Base-by-base conservation (phyloP, 2,797 vertebrate genomes). In the Rhinogobio ventralis region DNA sequence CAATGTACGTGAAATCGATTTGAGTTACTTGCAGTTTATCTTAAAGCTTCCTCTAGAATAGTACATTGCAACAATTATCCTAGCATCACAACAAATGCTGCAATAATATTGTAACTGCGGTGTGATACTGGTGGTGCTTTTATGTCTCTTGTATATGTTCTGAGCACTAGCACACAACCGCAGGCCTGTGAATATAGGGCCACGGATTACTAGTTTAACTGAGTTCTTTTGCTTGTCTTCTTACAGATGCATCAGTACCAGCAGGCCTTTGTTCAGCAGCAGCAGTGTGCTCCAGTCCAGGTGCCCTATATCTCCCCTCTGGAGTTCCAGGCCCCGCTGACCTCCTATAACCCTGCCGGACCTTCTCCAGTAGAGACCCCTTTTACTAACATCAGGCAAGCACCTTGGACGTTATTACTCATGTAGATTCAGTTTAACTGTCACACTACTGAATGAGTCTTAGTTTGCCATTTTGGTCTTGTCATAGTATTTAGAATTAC, bases 161-260 rank as follows among this genome's bases (percentile, higher is more conserved):
- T 76, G 49, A 57, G 20, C 13, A 5, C 33, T 39, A 39, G 49
- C 33, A 57, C 51, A n/a, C 33, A 23, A 14, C 51, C 9, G 20
- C 30, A 76, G 20, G 8, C 36, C 30, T 67, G 4, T 67, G 19
- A 15, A 62, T 28, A 62, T 28, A 7, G 11, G 33, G 28, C 25
- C 2, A 17, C 28, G 20, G 19, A n/a, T 55, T 39, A 39, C 20
- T n/a, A n/a, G 23, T 23, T 45, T 45, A 39, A 46, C 15, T 14
- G 8, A 28, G 10, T 62, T 66, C 33, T 57, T 83, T 84, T 89
- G 89, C 87, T 86, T 51, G 73, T 90, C 85, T 73, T 23, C 87
- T 66, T 76, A 71, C 92, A 98, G 97, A 92, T 97, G 94, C 97
- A 98, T 89, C 98, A 97, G 78, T 98, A 97, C 89, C 97, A 98